Conservation (phyloP, 2,113 vertebrate species). For the Octodon degus region DNA sequence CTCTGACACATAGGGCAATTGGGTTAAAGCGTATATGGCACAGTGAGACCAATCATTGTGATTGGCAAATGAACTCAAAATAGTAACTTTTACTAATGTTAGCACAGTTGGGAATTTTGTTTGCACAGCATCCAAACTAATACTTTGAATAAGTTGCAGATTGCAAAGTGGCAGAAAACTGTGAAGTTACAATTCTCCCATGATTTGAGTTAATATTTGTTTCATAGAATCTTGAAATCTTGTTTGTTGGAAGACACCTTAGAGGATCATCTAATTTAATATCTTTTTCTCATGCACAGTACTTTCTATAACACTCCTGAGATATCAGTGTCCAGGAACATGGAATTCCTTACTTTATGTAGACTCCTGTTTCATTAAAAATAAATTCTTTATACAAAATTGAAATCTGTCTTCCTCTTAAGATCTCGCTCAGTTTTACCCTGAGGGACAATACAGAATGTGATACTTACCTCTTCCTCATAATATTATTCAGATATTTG, state of each 20-base stretch:
- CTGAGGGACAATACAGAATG: background rate
- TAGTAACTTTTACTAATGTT: background rate
- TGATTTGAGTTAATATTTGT: constrained; percentile 23
- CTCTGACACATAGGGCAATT: background rate
- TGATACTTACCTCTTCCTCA: background rate
- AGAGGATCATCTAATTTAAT: constrained; percentile 27
- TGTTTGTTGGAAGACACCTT: constrained; percentile 41
- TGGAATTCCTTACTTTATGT: constrained; percentile 8
- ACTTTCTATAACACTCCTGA: background rate
- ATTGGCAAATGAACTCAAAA: constrained; percentile 53
- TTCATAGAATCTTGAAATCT: constrained; percentile 57
- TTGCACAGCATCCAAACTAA: constrained; percentile 8
- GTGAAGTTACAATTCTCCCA: constrained; percentile 2
- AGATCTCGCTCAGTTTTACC: background rate
- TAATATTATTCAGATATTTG: constrained; percentile 10
- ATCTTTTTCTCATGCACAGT: background rate
- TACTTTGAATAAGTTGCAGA: constrained; percentile 1
- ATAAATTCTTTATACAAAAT: constrained; percentile 11
- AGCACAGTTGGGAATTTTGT: background rate
- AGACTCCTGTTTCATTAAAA: background rate
- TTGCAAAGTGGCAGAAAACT: constrained; percentile 42
- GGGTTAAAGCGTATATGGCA: background rate
- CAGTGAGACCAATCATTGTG: constrained; percentile 42
- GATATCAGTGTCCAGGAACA: background rate
- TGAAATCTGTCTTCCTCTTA: background rate